Conservation (phyloP, 1,140 invertebrate genomes). For the Drosophila parabipectinata region DNA sequence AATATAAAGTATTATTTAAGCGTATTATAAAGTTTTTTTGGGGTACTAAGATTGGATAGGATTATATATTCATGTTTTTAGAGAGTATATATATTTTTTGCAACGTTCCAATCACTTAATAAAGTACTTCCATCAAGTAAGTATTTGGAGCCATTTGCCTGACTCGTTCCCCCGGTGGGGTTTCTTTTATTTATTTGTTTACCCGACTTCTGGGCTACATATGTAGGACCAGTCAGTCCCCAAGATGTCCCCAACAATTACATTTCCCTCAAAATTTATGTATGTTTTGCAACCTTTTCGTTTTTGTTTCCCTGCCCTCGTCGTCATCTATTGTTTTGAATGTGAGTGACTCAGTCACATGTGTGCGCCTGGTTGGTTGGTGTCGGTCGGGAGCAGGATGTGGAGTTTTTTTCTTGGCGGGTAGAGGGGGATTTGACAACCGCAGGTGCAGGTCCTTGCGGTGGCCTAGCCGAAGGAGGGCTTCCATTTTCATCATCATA, state of each 20-base stretch:
- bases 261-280: conserved; percentile 70
- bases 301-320: conserved; percentile 12
- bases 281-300: conserved; percentile 62
- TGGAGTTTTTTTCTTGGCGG: background rate
- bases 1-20: too few species aligned
- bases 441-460: conserved; percentile 63
- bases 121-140: background rate
- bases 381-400: conserved; percentile 6
- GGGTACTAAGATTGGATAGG: too few species aligned
- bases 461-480: conserved; percentile 39
- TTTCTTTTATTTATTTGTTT: conserved; percentile 60
- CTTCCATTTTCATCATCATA: conserved; percentile 79
- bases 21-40: too few species aligned
- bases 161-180: conserved; percentile 8
- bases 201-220: conserved; percentile 33
- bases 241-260: conserved; percentile 74
- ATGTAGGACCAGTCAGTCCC: conserved; percentile 20
- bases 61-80: too few species aligned
- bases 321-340: conserved; percentile 67
- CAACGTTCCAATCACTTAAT: background rate
- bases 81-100: background rate
- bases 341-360: conserved; percentile 49
- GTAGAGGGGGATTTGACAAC: conserved; percentile 55
- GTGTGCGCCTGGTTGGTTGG: conserved; percentile 26
- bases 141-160: background rate